Conservation (phyloP, 2,888 invertebrate species). For the Crematogaster levior region DNA sequence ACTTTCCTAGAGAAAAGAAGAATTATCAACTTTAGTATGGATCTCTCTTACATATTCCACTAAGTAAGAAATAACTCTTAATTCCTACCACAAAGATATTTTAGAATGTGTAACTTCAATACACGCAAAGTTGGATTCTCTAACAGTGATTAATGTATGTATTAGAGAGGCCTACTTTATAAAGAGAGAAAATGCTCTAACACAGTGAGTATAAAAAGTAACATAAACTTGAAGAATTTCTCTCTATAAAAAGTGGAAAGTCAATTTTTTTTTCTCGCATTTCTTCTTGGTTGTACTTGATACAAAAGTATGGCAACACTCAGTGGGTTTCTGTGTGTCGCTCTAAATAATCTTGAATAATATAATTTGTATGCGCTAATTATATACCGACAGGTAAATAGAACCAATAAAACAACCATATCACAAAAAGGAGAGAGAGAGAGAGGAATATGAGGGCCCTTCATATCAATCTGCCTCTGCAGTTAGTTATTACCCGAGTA, state of each 20-base stretch:
- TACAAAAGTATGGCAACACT: conserved; percentile 65
- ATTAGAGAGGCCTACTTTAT: conserved; percentile 9
- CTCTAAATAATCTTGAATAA: conserved; percentile 37
- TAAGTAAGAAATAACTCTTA: conserved; percentile 63
- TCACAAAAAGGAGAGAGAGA: conserved; percentile 56
- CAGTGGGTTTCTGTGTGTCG: conserved; percentile 40
- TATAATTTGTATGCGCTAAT: conserved; percentile 39
- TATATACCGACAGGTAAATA: conserved; percentile 50
- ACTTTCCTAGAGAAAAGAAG: conserved; percentile 81
- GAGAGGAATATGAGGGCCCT: conserved; percentile 70
- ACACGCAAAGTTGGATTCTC: conserved; percentile 58
- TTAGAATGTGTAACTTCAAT: conserved; percentile 56
- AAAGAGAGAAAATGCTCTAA: conserved; percentile 11
- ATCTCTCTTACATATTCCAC: conserved; percentile 47
- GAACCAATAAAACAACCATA: conserved; percentile 60
- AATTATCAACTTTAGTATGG: conserved; percentile 49
- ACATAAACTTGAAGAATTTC: conserved; percentile 16
- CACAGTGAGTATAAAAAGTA: conserved; percentile 8
- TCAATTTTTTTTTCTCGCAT: conserved; percentile 51
- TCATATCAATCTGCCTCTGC: conserved; percentile 69
- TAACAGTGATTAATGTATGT: conserved; percentile 32
- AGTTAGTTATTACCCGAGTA: conserved; percentile 72
- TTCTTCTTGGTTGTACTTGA: conserved; percentile 71
- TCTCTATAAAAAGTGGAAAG: conserved; percentile 41
- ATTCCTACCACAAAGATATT: conserved; percentile 63